Base-by-base conservation (phyloP, 1,140 invertebrate genomes). In the Hypothenemus hampei region DNA sequence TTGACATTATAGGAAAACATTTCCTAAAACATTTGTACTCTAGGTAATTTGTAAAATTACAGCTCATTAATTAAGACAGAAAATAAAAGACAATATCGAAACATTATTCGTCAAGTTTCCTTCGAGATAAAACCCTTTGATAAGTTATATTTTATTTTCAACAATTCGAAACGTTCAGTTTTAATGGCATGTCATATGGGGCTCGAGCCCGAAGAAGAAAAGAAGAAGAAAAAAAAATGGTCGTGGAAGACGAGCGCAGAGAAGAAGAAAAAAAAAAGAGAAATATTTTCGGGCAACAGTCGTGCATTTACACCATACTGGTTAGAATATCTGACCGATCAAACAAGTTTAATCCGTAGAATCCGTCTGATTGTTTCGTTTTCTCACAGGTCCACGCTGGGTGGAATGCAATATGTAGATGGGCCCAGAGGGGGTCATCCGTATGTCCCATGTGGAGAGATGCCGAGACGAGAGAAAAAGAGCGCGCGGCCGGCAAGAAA, bases 391-490 rank as follows among this genome's bases (percentile, higher is more conserved):
- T 46, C 41, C 43, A 44, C 56, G 56, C 56, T 33, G 56, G 33
- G 49, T 26, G 56, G 56, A 58, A 58, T 58, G 56, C 47, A 48
- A 58, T 58, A 58, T 58, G 56, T 58, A 58, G 56, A 58, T 58
- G 49, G 29, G 56, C 56, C 2, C 56, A 58, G 48, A 48, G 47
- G 56, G 56, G 22, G 33, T 20, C 54, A 29, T 57, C 45, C 43
- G 52, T 57, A 48, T 49, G 54, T 57, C 54, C 45, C 39, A 43
- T 45, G 39, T 22, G 18, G 54, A 37, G 36, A n/a, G 54, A 57
- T 57, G 54, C 54, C 45, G 54, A 35, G 33, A 13, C 46, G 46
- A 22, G 10, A n/a, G n/a, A n/a, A n/a, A n/a, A n/a, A n/a, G n/a
- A n/a, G n/a, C n/a, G n/a, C n/a, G 10, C 4, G 33, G 23, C 26